Conservation (phyloP, 2,797 vertebrate species). For the Jordanella pulchra region DNA sequence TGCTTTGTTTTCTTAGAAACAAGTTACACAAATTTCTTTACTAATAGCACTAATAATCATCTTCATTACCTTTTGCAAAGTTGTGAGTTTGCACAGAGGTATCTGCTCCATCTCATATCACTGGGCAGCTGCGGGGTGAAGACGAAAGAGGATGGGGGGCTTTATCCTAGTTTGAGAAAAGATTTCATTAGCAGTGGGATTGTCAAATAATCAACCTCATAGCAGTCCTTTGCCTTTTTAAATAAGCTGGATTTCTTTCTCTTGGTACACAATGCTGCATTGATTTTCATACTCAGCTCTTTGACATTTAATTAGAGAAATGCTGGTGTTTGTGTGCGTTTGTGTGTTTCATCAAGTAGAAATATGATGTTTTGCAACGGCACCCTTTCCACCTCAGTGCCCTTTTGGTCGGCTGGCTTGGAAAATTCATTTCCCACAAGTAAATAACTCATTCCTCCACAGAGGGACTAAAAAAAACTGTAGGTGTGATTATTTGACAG, state of each 20-base stretch:
- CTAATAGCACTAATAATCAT: slow-evolving; percentile 30
- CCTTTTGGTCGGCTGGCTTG: slow-evolving; percentile 32
- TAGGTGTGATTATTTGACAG: slow-evolving; percentile 42
- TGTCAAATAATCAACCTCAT: slow-evolving; percentile 63
- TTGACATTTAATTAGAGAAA: slow-evolving; percentile 71
- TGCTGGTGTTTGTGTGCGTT: slow-evolving; percentile 16
- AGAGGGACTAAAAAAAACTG: slow-evolving; percentile 42
- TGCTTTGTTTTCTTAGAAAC: too few relatives aligned
- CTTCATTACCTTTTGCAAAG: slow-evolving; percentile 43
- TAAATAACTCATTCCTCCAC: slow-evolving; percentile 63
- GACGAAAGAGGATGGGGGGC: not conserved
- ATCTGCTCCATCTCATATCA: slow-evolving; percentile 32
- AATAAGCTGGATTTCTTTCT: slow-evolving; percentile 49
- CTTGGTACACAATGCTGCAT: slow-evolving; percentile 48
- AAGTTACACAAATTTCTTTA: slow-evolving; percentile 1
- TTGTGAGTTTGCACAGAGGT: slow-evolving; percentile 26
- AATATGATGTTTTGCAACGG: slow-evolving; percentile 39
- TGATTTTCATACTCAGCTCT: slow-evolving; percentile 62
- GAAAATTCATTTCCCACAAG: slow-evolving; percentile 62
- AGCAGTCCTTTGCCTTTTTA: slow-evolving; percentile 41
- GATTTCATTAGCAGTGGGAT: slow-evolving; percentile 61
- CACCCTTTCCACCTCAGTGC: slow-evolving; percentile 18
- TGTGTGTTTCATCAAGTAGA: slow-evolving; percentile 30
- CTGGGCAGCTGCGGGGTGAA: not conserved
- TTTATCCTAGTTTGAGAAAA: slow-evolving; percentile 33